Base-by-base conservation (phyloP, 2,113 vertebrate species). In the Gambusia holbrooki region DNA sequence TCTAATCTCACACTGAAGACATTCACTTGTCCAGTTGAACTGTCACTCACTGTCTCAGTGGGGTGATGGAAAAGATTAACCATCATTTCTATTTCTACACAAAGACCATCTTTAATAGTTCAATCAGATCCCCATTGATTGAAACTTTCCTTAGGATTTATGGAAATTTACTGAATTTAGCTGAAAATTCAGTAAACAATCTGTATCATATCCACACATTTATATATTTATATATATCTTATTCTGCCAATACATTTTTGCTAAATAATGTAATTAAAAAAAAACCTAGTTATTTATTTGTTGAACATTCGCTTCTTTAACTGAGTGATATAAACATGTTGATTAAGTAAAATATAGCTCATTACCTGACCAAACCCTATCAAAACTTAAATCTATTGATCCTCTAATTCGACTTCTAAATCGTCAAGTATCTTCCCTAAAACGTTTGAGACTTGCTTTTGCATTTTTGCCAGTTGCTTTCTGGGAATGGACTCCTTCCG, bases 1-100 rank as follows among this genome's bases (percentile, higher is more conserved):
- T 86, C 78, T 93, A 90, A 93, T 93, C 91, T 91, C 87, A 82
- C 66, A 71, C 77, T 60, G 68, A 60, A 7, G 58, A 83, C 73
- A 89, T 74, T 68, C 77, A 77, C 62, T 51, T 33, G 62, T 85
- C 86, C 71, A 33, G 35, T 65, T 45, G 62, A 42, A 70, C 84
- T 71, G 65, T 9, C 32, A 29, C 14, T 63, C 66, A 29, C 66
- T 71, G 58, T 42, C 13, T 27, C 48, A 54, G 40, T 42, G 42
- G 10, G 11, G 40, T 13, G 11, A 15, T 8, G 65, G 11, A 66
- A 33, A 28, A 33, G 17, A 65, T 19, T 5, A 35, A 64, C 4
- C 29, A 65, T 10, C 45, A 48, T 48, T 48, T 48, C 5, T 48
- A 48, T 17, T 48, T 48, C 15, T 48, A 48, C 45, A 48, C 45